These are phyloP conservation scores for Cepaea nemoralis DNA, from an alignment of 1,140 invertebrate species.

Conservation along the genomic window DNA sequence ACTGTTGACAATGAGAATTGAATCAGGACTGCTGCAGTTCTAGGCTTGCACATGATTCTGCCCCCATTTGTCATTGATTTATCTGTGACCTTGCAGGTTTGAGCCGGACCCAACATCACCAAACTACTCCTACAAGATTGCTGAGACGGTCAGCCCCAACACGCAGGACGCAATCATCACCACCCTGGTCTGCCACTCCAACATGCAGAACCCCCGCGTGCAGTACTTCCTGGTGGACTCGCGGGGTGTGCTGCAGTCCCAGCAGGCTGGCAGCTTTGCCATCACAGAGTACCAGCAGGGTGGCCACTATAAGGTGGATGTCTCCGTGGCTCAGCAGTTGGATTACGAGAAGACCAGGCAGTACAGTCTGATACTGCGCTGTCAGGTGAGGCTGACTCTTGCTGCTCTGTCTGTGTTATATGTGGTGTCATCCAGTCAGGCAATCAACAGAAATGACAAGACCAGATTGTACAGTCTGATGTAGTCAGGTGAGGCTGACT, in stretches of 20 bases:
- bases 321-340: slow-evolving; percentile 20
- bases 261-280: slow-evolving; percentile 16
- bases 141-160: slow-evolving; percentile 23
- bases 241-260: slow-evolving; percentile 5
- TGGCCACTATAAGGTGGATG: slow-evolving; percentile 21
- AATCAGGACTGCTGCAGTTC: too few species aligned
- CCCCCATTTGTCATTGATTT: too few species aligned
- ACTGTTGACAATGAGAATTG: too few species aligned
- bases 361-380: slow-evolving; percentile 33
- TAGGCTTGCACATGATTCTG: too few species aligned
- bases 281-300: slow-evolving; percentile 18
- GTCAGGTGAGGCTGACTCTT: slow-evolving; percentile 41
- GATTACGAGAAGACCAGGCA: slow-evolving; percentile 24
- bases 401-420: too few species aligned
- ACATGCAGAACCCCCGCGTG: slow-evolving; percentile 53
- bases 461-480: too few species aligned
- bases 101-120: slow-evolving; percentile 3
- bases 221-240: slow-evolving; percentile 44
- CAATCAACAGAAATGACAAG: too few species aligned
- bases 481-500: too few species aligned
- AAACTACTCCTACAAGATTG: slow-evolving; percentile 5
- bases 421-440: too few species aligned
- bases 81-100: slow-evolving; percentile 19
- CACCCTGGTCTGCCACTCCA: slow-evolving; percentile 52
- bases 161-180: slow-evolving; percentile 31